Conservation (phyloP, 2,797 vertebrate genomes). For the Crocodylus rhombifer region DNA sequence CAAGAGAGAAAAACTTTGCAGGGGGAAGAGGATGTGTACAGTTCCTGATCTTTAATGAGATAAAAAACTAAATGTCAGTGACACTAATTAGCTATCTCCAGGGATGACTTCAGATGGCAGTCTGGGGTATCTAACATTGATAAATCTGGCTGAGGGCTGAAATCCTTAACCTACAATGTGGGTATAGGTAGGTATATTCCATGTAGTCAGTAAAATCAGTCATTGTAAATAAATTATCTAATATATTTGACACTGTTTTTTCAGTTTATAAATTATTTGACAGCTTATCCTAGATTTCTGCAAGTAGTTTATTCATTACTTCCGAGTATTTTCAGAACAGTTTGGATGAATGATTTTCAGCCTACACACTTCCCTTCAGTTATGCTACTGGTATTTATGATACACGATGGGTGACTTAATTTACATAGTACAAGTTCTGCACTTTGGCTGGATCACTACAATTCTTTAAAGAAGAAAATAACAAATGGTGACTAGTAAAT, state of each 20-base stretch:
- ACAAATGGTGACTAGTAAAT: not conserved
- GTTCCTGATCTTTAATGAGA: slow-evolving; percentile 8
- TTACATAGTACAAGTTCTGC: not conserved
- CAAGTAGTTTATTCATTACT: not conserved
- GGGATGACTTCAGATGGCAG: slow-evolving; percentile 51
- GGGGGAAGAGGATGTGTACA: not conserved
- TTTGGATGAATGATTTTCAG: not conserved
- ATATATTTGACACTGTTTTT: not conserved
- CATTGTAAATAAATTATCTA: not conserved
- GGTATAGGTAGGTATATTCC: not conserved
- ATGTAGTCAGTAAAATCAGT: not conserved
- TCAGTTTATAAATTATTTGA: not conserved
- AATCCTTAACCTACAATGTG: not conserved
- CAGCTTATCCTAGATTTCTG: not conserved
- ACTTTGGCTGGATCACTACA: not conserved
- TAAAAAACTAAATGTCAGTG: slow-evolving; percentile 26
- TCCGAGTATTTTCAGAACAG: not conserved
- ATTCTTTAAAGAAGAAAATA: not conserved
- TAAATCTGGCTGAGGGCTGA: not conserved
- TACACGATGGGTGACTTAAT: not conserved
- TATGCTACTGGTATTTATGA: not conserved
- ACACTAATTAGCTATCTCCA: not conserved
- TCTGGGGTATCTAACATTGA: slow-evolving; percentile 36
- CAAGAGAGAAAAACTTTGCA: not conserved
- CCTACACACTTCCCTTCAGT: not conserved